phyloP scores from a whole-genome alignment of 2,113 vertebrate species.

The Bubo scandiacus region DNA sequence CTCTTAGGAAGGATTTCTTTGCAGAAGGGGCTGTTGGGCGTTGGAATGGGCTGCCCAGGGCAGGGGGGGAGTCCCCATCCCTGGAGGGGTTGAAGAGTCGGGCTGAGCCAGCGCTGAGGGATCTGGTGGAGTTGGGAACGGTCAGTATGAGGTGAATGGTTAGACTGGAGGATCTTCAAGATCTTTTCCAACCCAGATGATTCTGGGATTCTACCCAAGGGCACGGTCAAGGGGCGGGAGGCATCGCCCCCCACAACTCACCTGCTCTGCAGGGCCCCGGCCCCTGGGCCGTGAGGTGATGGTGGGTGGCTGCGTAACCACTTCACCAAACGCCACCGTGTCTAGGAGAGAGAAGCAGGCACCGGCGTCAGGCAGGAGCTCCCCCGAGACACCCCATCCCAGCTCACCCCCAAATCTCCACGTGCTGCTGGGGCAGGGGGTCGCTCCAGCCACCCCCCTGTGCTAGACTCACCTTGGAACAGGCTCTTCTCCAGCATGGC shows the following conservation, averaged over 20 bases:
- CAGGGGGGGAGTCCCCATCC: no score
- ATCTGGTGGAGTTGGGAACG: no score
- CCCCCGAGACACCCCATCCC: accelerated
- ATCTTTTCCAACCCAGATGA: no score
- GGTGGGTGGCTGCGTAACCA: conserved; percentile 83
- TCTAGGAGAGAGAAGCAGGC: conserved; percentile 65
- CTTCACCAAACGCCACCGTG: conserved; percentile 85
- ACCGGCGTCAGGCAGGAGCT: accelerated
- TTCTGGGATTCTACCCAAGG: no score
- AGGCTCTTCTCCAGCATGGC: conserved; percentile 79
- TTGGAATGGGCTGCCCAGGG: no score
- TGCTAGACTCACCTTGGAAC: conserved; percentile 73
- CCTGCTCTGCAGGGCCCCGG: conserved; percentile 62
- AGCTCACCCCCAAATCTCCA: background rate
- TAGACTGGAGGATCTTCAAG: no score
- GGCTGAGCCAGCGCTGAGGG: no score
- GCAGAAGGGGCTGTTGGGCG: no score
- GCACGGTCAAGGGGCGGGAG: accelerated
- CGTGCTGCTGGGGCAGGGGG: accelerated
- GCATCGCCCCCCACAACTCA: conserved; percentile 20
- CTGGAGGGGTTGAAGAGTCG: no score
- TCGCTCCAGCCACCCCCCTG: background rate
- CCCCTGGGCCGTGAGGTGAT: conserved; percentile 84
- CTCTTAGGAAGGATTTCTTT: no score
- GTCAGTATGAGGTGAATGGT: no score